phyloP scores from a whole-genome alignment of 2,888 invertebrate species.

The Mamestra brassicae region DNA sequence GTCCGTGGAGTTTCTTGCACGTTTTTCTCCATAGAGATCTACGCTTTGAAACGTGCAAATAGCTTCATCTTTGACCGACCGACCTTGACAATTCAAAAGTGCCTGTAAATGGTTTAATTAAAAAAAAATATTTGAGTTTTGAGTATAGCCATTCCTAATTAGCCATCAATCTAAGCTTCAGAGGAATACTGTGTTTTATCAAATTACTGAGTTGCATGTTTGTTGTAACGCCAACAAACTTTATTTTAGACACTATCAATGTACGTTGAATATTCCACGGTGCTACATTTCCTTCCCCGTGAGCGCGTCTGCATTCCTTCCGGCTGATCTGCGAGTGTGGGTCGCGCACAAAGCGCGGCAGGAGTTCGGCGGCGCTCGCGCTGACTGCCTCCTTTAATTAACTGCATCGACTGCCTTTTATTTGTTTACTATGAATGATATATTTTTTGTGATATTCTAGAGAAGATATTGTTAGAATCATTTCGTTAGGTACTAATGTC shows the following conservation, averaged over 20 bases:
- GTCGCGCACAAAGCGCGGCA: constrained; percentile 1
- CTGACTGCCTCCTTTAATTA: constrained; percentile 35
- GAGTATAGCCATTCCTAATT: not conserved
- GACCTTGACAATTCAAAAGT: too few species aligned
- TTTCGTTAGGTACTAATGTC: too few species aligned
- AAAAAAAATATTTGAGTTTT: not conserved
- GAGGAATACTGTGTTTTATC: not conserved
- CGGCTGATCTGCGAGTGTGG: constrained; percentile 6
- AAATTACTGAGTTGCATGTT: too few species aligned
- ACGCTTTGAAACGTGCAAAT: too few species aligned
- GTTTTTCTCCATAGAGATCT: too few species aligned
- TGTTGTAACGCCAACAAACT: too few species aligned
- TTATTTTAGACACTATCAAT: not conserved
- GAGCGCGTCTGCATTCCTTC: not conserved
- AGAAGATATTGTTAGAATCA: not conserved
- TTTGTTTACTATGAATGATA: constrained; percentile 1
- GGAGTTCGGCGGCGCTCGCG: not conserved
- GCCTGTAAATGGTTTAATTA: too few species aligned
- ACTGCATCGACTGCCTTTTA: constrained; percentile 14
- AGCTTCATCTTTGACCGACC: too few species aligned
- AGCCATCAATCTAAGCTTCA: not conserved
- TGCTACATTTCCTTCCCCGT: not conserved
- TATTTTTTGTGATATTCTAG: not conserved
- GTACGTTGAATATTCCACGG: not conserved
- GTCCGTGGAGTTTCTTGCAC: too few species aligned